A percentile compares a stretch with the other conserved stretches of the same genome.
Evolutionary conservation across 2,797 vertebrate species (phyloP).

Genomic region (Chromobotia macracanthus): DNA sequence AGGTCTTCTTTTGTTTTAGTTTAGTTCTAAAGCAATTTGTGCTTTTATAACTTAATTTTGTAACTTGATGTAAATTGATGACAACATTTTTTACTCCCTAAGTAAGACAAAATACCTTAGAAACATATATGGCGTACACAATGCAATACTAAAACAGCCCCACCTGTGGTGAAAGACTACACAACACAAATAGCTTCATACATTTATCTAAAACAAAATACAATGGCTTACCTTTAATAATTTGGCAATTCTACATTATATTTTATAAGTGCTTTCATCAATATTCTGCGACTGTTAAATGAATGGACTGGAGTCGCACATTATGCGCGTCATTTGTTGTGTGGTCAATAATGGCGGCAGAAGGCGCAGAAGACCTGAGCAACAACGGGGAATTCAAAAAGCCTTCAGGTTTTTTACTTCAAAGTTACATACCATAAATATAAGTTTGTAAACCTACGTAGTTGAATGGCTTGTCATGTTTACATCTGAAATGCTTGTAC

Average conservation of each 20-base stretch:
- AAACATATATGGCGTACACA: too few species aligned
- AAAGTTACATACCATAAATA: background rate
- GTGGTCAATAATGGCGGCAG: conserved; percentile 76
- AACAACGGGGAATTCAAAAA: conserved; percentile 70
- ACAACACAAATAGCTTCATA: background rate
- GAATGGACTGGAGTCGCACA: conserved; percentile 56
- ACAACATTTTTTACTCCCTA: too few species aligned
- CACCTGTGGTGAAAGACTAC: background rate
- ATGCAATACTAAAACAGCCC: background rate
- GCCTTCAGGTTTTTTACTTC: conserved; percentile 67
- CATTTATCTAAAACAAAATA: background rate
- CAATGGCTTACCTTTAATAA: background rate
- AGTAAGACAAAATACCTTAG: too few species aligned
- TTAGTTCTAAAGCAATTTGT: too few species aligned
- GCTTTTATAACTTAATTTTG: too few species aligned
- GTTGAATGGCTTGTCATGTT: background rate
- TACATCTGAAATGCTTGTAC: background rate
- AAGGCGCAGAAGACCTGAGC: conserved; percentile 71
- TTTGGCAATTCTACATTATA: background rate
- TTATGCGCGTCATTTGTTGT: conserved; percentile 64
- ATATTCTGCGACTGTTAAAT: background rate
- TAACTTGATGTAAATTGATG: too few species aligned
- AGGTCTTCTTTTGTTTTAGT: too few species aligned
- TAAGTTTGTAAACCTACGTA: background rate
- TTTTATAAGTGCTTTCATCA: background rate